Base-by-base conservation (phyloP, 2,888 invertebrate genomes). In the Drosophila demipolita region DNA sequence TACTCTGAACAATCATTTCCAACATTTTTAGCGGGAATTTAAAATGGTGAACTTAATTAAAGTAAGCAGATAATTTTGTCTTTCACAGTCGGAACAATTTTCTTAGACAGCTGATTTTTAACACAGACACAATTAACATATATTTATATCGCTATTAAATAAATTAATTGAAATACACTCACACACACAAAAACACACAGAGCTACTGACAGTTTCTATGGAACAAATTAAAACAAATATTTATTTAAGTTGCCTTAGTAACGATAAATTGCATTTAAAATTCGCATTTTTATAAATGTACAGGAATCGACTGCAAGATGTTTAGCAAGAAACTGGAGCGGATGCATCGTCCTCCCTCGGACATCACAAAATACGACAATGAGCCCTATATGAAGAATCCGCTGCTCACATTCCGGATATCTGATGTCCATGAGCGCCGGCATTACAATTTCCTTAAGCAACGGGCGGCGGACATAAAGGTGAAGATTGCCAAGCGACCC, bases 331-430 rank as follows among this genome's bases (percentile, higher is more conserved):
- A 90, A 59, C 71, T 93, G 59, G 83, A 90, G 62, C 90, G 90
- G 3, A 90, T 93, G 75, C 80, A 92, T 66, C 91, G 92, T 26
- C 93, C 93, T 2, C 80, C 92, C 17, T 79, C 91, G 63, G 91
- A 93, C 73, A 70, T 93, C 6, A 88, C 83, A 20, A 91, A 91
- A 75, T 93, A 93, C 72, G 93, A 93, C 58, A 88, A 93, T 78
- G 93, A 93, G 72, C 91, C 87, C 12, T 93, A 93, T 67, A 91
- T 80, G 85, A 89, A 91, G 54, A 93, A 93, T 76, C 93, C 93
- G 0, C 66, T 93, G 20, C 70, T 93, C 1, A 92, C 91, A 57
- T 93, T 93, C 60, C 92, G 89, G 2, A 81, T 93, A 1, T 76
- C 90, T 12, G 91, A 92, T 61, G 92, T 93, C 0, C 90, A 93